A percentile compares a stretch with the other conserved stretches of the same genome.
phyloP scores from a whole-genome alignment of 2,797 vertebrate species.

The Oophaga sylvatica region DNA sequence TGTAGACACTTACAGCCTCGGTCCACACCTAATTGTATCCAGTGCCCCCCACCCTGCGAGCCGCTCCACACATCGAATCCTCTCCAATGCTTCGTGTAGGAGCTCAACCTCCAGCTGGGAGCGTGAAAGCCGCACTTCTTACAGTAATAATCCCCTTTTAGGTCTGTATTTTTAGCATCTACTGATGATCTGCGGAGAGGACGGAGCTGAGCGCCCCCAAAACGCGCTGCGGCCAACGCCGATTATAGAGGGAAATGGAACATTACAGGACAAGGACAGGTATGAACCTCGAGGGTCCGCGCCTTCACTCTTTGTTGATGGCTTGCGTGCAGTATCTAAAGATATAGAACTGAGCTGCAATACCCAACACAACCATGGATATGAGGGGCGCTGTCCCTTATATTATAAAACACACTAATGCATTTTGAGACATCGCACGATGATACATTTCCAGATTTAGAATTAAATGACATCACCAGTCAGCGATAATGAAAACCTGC shows the following conservation, averaged over 20 bases:
- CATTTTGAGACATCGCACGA: neutral
- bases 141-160: slow-evolving; percentile 26
- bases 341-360: neutral
- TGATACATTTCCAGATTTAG: neutral
- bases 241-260: neutral
- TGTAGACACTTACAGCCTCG: neutral
- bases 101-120: slow-evolving; percentile 31
- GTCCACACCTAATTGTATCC: neutral
- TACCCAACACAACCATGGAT: neutral
- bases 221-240: neutral
- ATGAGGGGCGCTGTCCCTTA: neutral
- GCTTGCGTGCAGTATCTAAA: neutral
- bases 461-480: neutral
- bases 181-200: neutral
- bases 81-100: neutral
- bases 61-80: neutral
- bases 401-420: neutral
- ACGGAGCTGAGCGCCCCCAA: neutral
- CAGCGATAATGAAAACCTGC: neutral
- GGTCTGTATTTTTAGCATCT: neutral
- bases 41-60: neutral
- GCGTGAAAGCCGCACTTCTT: neutral
- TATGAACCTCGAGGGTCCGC: too few relatives aligned
- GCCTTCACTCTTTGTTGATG: neutral
- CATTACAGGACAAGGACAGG: neutral